Percentiles rank a stretch among this genome's conserved stretches.
These are phyloP conservation scores for Ectemnius continuus DNA, from an alignment of 2,888 invertebrate species.

Conservation along the genomic window DNA sequence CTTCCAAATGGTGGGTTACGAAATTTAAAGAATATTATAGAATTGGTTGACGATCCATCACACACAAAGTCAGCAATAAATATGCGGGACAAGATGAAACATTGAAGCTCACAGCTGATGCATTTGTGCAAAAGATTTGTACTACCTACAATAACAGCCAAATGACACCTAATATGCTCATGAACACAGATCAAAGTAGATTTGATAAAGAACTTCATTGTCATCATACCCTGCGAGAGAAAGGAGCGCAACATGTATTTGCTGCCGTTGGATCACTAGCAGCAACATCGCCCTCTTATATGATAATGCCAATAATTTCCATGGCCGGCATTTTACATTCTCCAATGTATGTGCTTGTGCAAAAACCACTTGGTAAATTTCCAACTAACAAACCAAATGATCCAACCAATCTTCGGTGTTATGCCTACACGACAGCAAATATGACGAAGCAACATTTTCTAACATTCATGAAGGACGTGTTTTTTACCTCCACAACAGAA, in stretches of 20 bases:
- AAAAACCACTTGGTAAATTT: background rate
- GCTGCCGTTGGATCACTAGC: constrained; percentile 7
- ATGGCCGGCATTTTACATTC: constrained; percentile 3
- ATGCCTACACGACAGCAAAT: constrained; percentile 1
- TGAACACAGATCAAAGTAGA: constrained; percentile 4
- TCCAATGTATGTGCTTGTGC: background rate
- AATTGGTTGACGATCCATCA: background rate
- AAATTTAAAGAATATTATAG: constrained; percentile 2
- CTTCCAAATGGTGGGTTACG: constrained; percentile 4
- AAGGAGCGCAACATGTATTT: background rate
- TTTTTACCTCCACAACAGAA: constrained; percentile 1
- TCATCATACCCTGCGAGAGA: constrained; percentile 4
- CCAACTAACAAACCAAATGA: background rate
- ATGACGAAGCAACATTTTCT: constrained; percentile 1
- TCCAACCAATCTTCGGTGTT: constrained; percentile 2
- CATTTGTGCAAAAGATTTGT: constrained; percentile 9
- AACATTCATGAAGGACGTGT: constrained; percentile 1
- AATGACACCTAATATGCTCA: constrained; percentile 1
- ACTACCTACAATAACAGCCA: background rate
- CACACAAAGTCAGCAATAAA: background rate
- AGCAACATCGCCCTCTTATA: constrained; percentile 1
- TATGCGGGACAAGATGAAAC: background rate
- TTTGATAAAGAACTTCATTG: background rate
- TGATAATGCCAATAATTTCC: constrained; percentile 5
- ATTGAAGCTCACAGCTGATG: constrained; percentile 7